Conservation (phyloP, 2,888 invertebrate genomes). For the Conomelus anceps region DNA sequence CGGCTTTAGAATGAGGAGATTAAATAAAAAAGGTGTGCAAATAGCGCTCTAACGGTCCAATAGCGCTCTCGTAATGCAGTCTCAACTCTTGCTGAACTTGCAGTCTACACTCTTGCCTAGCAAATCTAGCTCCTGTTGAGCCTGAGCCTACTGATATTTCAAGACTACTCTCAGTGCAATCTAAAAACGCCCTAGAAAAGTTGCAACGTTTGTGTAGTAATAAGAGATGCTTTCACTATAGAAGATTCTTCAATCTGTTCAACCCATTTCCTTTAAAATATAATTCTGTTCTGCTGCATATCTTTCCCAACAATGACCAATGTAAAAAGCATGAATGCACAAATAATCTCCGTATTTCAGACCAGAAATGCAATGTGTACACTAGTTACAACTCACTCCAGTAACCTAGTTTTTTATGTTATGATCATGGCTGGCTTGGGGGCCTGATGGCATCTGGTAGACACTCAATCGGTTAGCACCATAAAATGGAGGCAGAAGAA, state of each 20-base stretch:
- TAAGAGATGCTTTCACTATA: too few relatives aligned
- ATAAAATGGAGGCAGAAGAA: background rate
- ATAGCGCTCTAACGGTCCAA: too few relatives aligned
- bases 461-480: background rate
- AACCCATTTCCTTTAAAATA: background rate
- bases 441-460: background rate
- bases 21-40: too few relatives aligned
- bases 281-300: background rate
- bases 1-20: too few relatives aligned
- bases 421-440: background rate
- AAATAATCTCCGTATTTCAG: background rate
- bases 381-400: background rate
- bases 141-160: too few relatives aligned
- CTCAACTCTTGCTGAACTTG: too few relatives aligned
- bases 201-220: too few relatives aligned
- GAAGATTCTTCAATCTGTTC: background rate
- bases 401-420: background rate
- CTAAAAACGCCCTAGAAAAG: too few relatives aligned
- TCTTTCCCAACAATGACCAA: background rate
- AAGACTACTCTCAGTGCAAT: too few relatives aligned
- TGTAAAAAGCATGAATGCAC: background rate
- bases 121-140: too few relatives aligned
- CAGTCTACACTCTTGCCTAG: too few relatives aligned
- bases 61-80: too few relatives aligned
- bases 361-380: background rate